These are phyloP conservation scores for Drosophila lutescens DNA, from an alignment of 2,888 invertebrate species.

Conservation along the genomic window DNA sequence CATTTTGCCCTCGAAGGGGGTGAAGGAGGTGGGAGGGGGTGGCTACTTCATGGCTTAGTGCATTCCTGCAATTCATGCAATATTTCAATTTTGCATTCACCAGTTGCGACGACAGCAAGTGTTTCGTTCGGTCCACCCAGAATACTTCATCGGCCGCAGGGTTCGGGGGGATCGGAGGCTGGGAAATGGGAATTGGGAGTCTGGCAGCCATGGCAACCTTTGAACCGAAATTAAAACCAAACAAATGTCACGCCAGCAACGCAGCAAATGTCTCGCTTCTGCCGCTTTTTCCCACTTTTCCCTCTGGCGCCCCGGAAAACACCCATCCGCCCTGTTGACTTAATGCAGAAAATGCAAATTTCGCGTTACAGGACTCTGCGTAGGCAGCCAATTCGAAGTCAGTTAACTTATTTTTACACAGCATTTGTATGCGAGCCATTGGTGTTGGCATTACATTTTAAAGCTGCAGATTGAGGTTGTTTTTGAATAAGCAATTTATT, in stretches of 20 bases:
- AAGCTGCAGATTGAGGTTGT: slow-evolving; percentile 32
- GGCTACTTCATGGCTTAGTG: slow-evolving; percentile 43
- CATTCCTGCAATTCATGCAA: slow-evolving; percentile 67
- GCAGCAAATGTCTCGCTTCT: slow-evolving; percentile 34
- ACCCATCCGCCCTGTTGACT: slow-evolving; percentile 57
- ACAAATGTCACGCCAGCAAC: slow-evolving; percentile 67
- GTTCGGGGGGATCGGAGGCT: not conserved
- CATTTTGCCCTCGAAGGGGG: not conserved
- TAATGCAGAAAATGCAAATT: slow-evolving; percentile 67
- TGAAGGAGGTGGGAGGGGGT: not conserved
- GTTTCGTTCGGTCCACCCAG: slow-evolving; percentile 33
- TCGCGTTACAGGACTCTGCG: slow-evolving; percentile 30
- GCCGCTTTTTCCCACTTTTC: not conserved
- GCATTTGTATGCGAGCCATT: not conserved
- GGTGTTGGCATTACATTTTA: slow-evolving; percentile 32
- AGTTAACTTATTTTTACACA: slow-evolving; percentile 31
- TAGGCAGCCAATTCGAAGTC: slow-evolving; percentile 37
- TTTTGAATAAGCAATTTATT: slow-evolving; percentile 17
- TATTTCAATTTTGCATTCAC: slow-evolving; percentile 68
- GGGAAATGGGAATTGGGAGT: slow-evolving; percentile 8
- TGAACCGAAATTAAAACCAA: slow-evolving; percentile 74
- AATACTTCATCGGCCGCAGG: slow-evolving; percentile 17
- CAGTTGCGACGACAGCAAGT: slow-evolving; percentile 36
- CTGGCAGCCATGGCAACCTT: slow-evolving; percentile 63
- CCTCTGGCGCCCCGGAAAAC: slow-evolving; percentile 1